phyloP scores from a whole-genome alignment of 2,113 vertebrate genomes.

The Coracopsis vasa region DNA sequence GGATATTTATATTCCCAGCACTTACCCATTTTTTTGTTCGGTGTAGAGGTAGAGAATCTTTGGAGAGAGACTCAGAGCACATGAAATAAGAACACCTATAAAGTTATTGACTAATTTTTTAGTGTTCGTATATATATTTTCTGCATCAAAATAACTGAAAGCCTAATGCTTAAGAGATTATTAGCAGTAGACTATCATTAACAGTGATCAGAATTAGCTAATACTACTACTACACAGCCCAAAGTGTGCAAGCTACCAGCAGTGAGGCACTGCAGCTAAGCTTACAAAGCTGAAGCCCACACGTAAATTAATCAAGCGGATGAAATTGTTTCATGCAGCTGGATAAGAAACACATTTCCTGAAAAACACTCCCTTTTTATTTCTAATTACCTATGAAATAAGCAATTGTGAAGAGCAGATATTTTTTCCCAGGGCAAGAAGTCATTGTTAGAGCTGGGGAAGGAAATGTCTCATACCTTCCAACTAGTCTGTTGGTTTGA shows the following conservation, averaged over 20 bases:
- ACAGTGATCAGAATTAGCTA: background rate
- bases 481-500: background rate
- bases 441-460: constrained; percentile 48
- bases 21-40: background rate
- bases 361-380: constrained; percentile 39
- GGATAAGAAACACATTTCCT: constrained; percentile 54
- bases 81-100: background rate
- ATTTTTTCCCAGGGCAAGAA: constrained; percentile 30
- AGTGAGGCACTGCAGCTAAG: background rate
- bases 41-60: background rate
- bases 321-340: background rate
- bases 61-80: background rate
- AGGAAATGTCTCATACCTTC: constrained; percentile 57
- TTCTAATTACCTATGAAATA: constrained; percentile 10
- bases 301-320: background rate
- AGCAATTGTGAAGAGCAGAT: background rate
- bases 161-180: background rate
- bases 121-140: fast-evolving
- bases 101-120: background rate
- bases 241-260: background rate
- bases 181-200: background rate
- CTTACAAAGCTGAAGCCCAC: background rate
- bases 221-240: background rate
- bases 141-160: background rate
- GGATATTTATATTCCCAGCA: background rate